Evolutionary conservation across 2,113 vertebrate genomes (phyloP).

Genomic region (Cyanoliseus patagonus): DNA sequence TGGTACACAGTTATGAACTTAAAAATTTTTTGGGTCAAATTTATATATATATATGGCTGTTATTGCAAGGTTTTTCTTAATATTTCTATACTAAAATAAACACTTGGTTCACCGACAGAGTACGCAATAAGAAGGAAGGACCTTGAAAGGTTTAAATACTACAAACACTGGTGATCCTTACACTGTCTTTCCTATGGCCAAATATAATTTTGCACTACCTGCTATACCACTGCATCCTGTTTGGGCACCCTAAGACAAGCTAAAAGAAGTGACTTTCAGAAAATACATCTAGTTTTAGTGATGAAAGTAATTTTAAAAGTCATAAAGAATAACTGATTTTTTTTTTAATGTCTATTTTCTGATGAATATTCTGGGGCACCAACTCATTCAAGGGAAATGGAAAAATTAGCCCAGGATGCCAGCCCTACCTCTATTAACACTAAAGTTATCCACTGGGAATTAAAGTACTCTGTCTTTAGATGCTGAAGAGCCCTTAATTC

Average conservation of each 20-base stretch:
- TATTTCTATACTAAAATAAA: not conserved
- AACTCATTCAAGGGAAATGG: not conserved
- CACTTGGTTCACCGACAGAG: not conserved
- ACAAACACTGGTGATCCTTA: not conserved
- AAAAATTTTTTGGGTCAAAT: not conserved
- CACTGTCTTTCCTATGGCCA: not conserved
- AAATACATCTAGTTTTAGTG: not conserved
- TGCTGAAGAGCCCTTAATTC: not conserved
- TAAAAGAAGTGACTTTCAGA: not conserved
- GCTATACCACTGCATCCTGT: not conserved
- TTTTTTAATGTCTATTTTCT: not conserved
- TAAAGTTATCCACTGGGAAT: not conserved
- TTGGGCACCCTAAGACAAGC: not conserved
- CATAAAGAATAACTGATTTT: not conserved
- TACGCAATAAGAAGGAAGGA: not conserved
- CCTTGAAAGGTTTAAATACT: not conserved
- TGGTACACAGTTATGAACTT: not conserved
- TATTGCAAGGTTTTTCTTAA: not conserved
- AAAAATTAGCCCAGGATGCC: not conserved
- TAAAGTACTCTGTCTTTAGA: not conserved
- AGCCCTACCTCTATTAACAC: not conserved
- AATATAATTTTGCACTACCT: not conserved
- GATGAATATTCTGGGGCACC: not conserved
- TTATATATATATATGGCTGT: not conserved
- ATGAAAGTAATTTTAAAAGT: not conserved